These are phyloP conservation scores for Botia kubotai DNA, from an alignment of 2,797 vertebrate species.

Conservation along the genomic window DNA sequence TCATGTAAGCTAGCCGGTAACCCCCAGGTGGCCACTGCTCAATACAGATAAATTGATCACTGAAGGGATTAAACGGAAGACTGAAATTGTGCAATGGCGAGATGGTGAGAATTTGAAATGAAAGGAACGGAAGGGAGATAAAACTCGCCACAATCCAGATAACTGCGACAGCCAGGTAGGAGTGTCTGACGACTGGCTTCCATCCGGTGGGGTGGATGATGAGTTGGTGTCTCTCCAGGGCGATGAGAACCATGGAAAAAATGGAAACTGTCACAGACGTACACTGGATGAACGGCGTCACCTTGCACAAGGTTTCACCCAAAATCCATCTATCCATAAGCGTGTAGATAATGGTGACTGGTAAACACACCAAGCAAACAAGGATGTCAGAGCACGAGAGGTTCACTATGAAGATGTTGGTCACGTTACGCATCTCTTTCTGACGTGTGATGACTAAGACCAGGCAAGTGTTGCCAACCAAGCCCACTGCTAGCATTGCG, in stretches of 20 bases:
- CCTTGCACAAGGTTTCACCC: constrained; percentile 82
- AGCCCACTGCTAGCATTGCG: constrained; percentile 79
- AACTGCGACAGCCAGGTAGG: constrained; percentile 81
- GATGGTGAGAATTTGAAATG: constrained; percentile 74
- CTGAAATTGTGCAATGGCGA: constrained; percentile 79
- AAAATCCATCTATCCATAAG: constrained; percentile 88
- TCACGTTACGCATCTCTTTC: constrained; percentile 87
- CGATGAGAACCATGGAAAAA: constrained; percentile 84
- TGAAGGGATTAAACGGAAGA: constrained; percentile 65
- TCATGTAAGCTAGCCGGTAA: constrained; percentile 81
- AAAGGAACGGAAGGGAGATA: constrained; percentile 82
- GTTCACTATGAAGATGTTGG: constrained; percentile 87
- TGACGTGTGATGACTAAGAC: constrained; percentile 82
- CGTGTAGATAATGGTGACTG: constrained; percentile 85
- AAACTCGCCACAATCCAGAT: constrained; percentile 82
- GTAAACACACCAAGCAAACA: constrained; percentile 82
- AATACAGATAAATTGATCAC: constrained; percentile 75
- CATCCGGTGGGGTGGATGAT: constrained; percentile 87
- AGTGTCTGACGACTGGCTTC: constrained; percentile 82
- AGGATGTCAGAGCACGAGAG: constrained; percentile 86
- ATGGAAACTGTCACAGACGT: constrained; percentile 83
- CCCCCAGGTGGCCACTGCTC: constrained; percentile 79
- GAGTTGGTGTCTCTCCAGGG: constrained; percentile 87
- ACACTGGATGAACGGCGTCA: constrained; percentile 83
- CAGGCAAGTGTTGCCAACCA: constrained; percentile 85